These are phyloP conservation scores for Suricata suricatta DNA, from an alignment of 2,113 vertebrate species.

Conservation along the genomic window DNA sequence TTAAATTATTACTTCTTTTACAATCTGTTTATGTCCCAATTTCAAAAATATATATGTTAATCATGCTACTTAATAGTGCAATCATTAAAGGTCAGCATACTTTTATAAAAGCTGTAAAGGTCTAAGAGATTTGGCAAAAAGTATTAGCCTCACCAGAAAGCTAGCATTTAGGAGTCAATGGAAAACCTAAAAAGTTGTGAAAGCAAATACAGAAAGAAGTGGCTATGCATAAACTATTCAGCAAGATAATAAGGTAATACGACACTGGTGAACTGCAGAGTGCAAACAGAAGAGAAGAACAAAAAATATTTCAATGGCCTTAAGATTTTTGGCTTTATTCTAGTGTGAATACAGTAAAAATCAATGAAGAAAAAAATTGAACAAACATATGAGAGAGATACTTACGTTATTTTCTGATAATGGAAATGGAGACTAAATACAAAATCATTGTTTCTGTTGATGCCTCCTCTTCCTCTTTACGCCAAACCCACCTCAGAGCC, in stretches of 20 bases:
- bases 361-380: neutral
- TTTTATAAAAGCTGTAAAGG: neutral
- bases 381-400: neutral
- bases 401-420: neutral
- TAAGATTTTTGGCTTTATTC: neutral
- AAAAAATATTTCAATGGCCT: neutral
- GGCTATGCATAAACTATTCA: conserved; percentile 39
- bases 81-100: neutral
- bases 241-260: conserved; percentile 47
- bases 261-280: conserved; percentile 14
- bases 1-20: neutral
- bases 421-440: neutral
- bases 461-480: neutral
- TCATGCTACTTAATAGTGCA: neutral
- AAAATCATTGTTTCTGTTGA: neutral
- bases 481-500: too few species aligned
- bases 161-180: neutral
- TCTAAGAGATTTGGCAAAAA: neutral
- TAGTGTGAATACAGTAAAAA: neutral
- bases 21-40: neutral
- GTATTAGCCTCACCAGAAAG: neutral
- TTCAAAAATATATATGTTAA: neutral
- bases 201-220: conserved; percentile 31
- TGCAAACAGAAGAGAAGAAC: neutral
- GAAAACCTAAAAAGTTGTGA: neutral